Evolutionary conservation across 1,140 invertebrate species (phyloP), one percentile per base, ranked within the genome.

Genomic region (Cherax quadricarinatus): DNA sequence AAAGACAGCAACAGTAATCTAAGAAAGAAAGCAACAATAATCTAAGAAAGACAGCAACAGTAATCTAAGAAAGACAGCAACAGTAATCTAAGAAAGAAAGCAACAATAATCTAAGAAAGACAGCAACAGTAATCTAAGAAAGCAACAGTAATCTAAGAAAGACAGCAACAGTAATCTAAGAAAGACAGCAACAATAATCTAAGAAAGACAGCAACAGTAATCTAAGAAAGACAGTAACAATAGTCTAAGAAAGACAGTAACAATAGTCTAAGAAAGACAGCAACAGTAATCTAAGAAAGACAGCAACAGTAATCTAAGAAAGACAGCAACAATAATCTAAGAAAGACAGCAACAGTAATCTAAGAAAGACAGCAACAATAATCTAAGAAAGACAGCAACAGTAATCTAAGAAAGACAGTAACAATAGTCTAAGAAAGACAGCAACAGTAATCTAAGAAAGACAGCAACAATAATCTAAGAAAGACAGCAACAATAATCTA

Each of bases 131-230:
- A 21, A 3, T n/a, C 49, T 41, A n/a, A 21, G 41, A 53, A 21
- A 49, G 84, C 41, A 24, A 51, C 30, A 48, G 14, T 21, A 30
- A 16, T 14, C 30, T 49, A 30, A 60, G 21, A n/a, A n/a, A n/a
- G n/a, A n/a, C n/a, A 82, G 51, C 14, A 53, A 49, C 4, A 18
- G 12, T 48, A 0, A 6, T 21, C 3, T 6, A 51, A 62, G 53
- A 85, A 53, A 85, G 53, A 62, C 21, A 85, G 83, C 10, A 51
- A 62, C 21, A 85, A 53, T 62, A 51, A 62, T 21, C 60, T 51
- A 85, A 51, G 53, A 18, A 0, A 51, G 9, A 18, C n/a, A n/a
- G 10, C 2, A 62, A 7, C 3, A 48, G n/a, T 14, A 9, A 41
- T 41, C 30, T 41, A 41, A 41, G 30, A 41, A n/a, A n/a, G n/a